Base-by-base conservation (phyloP, 2,797 vertebrate genomes). In the Falco berigora region DNA sequence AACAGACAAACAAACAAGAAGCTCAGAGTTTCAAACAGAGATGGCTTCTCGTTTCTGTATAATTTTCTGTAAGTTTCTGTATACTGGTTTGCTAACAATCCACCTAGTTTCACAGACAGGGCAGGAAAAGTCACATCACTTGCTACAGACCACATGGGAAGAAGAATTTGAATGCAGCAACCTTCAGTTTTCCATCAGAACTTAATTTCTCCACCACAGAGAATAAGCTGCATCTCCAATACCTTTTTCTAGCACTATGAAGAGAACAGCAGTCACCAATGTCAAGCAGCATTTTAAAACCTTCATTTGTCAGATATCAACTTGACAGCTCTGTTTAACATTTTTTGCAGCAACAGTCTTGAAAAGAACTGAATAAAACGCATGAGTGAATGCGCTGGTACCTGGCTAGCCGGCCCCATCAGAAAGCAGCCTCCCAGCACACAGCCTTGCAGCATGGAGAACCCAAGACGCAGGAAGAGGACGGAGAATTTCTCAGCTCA, bases 401-500 rank as follows among this genome's bases (percentile, higher is more conserved):
- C 46, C 9, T 21, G 14, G 28, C 42, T 30, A 20, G 17, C 16
- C 40, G 52, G 30, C 28, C 14, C 7, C 8, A 10, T 7, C 30
- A 59, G 5, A 56, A 69, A 76, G 69, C 44, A 53, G 28, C 27
- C 74, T 78, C 28, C 9, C 23, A 36, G 46, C 46, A 36, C 34
- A 3, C n/a, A 59, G 44, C 49, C 23, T 34, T 9, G 8, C 2
- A 2, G 24, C 0, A 7, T 1, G 10, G 20, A n/a, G n/a, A 52
- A 79, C 23, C 9, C 21, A 10, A 38, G 14, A 27, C 0, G 1
- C 0, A 50, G 28, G 20, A 49, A 66, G 72, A 59, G 5, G 15
- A 62, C 27, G 1, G 17, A 50, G 30, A 76, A 55, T 25, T 76
- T 30, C 62, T 46, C 61, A 52, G 52, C 5, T 9, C 22, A 38